A percentile compares a stretch with the other conserved stretches of the same genome.
Evolutionary conservation across 2,113 vertebrate species (phyloP).

Genomic region (Rhinoderma darwinii): DNA sequence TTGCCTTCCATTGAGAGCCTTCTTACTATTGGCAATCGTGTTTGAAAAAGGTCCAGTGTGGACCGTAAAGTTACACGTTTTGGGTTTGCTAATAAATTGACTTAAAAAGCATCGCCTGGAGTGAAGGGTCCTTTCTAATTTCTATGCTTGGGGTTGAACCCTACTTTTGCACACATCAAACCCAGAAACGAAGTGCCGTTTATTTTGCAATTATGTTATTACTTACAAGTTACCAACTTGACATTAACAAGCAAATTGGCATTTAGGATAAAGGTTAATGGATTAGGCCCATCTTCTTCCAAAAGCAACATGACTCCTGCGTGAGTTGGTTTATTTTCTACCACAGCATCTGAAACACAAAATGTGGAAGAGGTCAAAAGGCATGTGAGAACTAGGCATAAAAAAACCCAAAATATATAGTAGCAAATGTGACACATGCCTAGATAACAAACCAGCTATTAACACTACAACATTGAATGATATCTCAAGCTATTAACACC

Average conservation of each 20-base stretch:
- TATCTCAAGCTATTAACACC: neutral
- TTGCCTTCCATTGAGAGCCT: too few relatives aligned
- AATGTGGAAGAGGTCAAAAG: neutral
- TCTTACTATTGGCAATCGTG: too few relatives aligned
- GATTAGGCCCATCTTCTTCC: conserved; percentile 77
- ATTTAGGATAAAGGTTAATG: conserved; percentile 90
- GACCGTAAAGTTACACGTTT: too few relatives aligned
- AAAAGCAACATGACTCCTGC: conserved; percentile 81
- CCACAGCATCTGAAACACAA: conserved; percentile 72
- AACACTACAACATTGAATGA: neutral
- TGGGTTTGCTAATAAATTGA: too few relatives aligned
- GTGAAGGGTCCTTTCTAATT: too few relatives aligned
- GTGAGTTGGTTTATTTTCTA: conserved; percentile 83
- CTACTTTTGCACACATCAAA: too few relatives aligned
- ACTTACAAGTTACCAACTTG: conserved; percentile 86
- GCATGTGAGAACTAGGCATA: neutral
- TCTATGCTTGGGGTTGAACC: too few relatives aligned
- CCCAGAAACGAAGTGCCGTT: too few relatives aligned
- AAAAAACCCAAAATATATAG: neutral
- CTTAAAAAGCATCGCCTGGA: too few relatives aligned
- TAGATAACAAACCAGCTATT: neutral
- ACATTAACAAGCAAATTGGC: conserved; percentile 92
- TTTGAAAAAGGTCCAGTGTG: too few relatives aligned
- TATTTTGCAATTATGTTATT: neutral
- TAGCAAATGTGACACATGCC: neutral